These are phyloP conservation scores for Furcifer pardalis DNA, from an alignment of 2,797 vertebrate genomes.

Conservation along the genomic window DNA sequence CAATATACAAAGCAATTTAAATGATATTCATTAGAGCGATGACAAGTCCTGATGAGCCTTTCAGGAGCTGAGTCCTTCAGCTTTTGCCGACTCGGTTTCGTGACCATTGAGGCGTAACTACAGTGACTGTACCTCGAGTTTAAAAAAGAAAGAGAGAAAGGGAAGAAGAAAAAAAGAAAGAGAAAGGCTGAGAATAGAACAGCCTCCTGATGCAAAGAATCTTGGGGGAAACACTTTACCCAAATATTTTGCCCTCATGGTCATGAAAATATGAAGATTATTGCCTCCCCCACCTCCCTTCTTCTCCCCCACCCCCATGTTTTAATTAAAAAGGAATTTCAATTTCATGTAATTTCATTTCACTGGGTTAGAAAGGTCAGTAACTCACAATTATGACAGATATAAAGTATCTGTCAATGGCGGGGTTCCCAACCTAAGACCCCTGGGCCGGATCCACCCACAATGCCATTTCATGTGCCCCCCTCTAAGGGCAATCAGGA, in stretches of 20 bases:
- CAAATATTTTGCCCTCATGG: conserved; percentile 9
- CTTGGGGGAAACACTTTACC: conserved; percentile 41
- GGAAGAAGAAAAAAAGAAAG: conserved; percentile 30
- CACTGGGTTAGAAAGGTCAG: conserved; percentile 80
- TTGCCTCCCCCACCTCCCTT: conserved; percentile 10
- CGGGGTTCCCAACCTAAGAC: no score
- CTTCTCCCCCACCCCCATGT: conserved; percentile 50
- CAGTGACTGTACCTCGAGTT: conserved; percentile 82
- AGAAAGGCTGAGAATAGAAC: conserved; percentile 66
- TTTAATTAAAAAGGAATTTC: conserved; percentile 79
- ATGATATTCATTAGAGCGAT: conserved; percentile 99
- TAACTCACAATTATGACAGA: conserved; percentile 77
- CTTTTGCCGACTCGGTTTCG: conserved; percentile 88
- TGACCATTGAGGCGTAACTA: conserved; percentile 84
- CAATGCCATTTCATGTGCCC: no score
- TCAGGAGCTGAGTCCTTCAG: conserved; percentile 90
- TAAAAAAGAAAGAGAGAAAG: conserved; percentile 17
- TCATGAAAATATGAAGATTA: conserved; percentile 14
- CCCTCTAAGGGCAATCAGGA: no score
- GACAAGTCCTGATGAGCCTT: conserved; percentile 99
- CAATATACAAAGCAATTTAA: conserved; percentile 99
- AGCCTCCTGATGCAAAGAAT: conserved; percentile 68
- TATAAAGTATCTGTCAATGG: conserved; percentile 73
- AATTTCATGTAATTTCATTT: conserved; percentile 79
- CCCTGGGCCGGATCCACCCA: no score